Base-by-base conservation (phyloP, 2,113 vertebrate species). In the Thinocorus orbignyianus region DNA sequence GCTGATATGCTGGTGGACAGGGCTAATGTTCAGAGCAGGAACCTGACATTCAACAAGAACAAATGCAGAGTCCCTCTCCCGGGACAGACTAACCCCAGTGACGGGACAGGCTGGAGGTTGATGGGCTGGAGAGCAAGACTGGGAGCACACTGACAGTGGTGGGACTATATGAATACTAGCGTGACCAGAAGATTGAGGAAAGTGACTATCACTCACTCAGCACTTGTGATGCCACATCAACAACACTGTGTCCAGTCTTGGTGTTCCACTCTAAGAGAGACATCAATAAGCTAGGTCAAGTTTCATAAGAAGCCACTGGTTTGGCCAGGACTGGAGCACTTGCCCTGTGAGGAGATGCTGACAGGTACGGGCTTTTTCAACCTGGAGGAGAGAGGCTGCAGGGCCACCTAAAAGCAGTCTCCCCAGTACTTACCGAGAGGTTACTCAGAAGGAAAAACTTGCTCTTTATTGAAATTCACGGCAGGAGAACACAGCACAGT, bases 221-320 rank as follows among this genome's bases (percentile, higher is more conserved):
- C 11, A 9, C 23, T 66, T 54, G 26, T 44, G 44, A 44, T 3
- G 10, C 4, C 28, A 51, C 2, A 10, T 0, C 2, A 2, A 28
- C 18, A 79, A 57, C 9, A 20, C 6, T 2, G 3, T 15, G 28
- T 26, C 41, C 28, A 57, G 9, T 17, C 84, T 52, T 20, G 13
- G 44, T 48, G 24, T 7, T 44, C 39, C 18, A 30, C 17, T 46
- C 2, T 19, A 77, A 72, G 25, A 41, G 28, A 65, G 6, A 24
- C 5, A 26, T 18, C 30, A 77, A n/a, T 41, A 57, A 88, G 51
- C 23, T 35, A 19, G 23, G 13, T 7, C 10, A 72, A 80, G 20
- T 51, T 64, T 66, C 49, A 55, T 8, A 4, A 9, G 24, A 81
- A 41, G 16, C 14, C 15, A 58, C 10, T 26, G n/a, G 31, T 55